Evolutionary conservation across 2,797 vertebrate genomes (phyloP), one percentile per base, ranked within the genome.

Genomic region (Trematomus bernacchii): DNA sequence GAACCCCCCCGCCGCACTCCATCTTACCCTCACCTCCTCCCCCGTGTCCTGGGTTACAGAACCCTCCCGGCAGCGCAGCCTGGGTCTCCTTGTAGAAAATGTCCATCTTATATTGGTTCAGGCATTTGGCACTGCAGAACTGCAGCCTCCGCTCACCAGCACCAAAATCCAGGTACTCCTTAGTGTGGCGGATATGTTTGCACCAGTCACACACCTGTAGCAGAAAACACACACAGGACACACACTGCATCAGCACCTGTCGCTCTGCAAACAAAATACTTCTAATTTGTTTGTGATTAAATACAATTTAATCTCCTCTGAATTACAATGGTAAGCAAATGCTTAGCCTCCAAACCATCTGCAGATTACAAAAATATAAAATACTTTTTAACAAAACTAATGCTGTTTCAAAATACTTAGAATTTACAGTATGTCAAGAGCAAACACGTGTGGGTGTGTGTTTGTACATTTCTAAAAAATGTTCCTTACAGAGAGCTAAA

Each of bases 1-100:
- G 98, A 75, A 99, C 96, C 78, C 96, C 97, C 59, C 96, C 94
- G 72, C 96, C 86, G 85, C 96, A 96, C 85, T 99, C 98, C 69
- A 95, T 93, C 94, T 98, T 98, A 87, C 96, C 95, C 85, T 99
- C 98, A n/a, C 95, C 93, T 27, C 93, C 93, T 80, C 94, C 90
- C 51, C 86, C 86, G 73, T 97, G 97, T 87, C 97, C 94, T 60
- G 97, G 95, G 93, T 97, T 97, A 91, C 97, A 98, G 89, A 99
- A 94, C 77, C 53, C 89, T 74, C 96, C 97, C 90, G 97, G 98
- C 91, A 99, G 95, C 30, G 97, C 98, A 62, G 98, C 98, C 95
- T 99, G 98, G 67, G 98, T 98, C 95, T 99, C 98, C 95, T 99
- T 99, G 95, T 99, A 99, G 95, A 99, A 99, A 95, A 99, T 99